Evolutionary conservation across 2,797 vertebrate genomes (phyloP).

Genomic region (Poeciliopsis turneri): DNA sequence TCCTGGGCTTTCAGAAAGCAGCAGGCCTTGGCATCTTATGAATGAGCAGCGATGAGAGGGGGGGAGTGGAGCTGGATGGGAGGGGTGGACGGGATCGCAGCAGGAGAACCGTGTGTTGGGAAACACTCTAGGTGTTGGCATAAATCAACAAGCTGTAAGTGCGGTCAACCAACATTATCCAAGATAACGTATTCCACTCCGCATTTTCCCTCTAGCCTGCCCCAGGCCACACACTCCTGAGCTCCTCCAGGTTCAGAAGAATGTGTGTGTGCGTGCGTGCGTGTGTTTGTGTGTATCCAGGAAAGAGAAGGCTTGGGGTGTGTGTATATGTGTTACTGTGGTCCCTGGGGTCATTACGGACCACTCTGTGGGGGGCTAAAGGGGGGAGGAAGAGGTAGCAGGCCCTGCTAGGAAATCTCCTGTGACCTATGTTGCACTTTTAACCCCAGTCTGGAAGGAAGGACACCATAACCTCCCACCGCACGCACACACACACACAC

Average conservation of each 20-base stretch:
- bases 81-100: constrained; percentile 49
- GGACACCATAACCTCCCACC: constrained; percentile 4
- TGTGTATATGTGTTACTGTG: constrained; percentile 46
- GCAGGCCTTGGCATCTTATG: constrained; percentile 92
- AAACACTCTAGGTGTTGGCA: constrained; percentile 29
- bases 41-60: constrained; percentile 86
- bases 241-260: constrained; percentile 67
- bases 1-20: constrained; percentile 95
- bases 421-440: constrained; percentile 74
- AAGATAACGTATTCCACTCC: constrained; percentile 75
- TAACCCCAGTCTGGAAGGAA: constrained; percentile 60
- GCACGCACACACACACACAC: too few species aligned
- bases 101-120: constrained; percentile 28
- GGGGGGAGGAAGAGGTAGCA: constrained; percentile 28
- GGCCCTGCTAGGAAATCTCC: constrained; percentile 45
- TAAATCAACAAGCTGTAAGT: constrained; percentile 78
- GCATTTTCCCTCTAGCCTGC: constrained; percentile 69
- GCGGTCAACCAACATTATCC: constrained; percentile 70
- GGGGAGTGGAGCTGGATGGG: constrained; percentile 53
- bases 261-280: neutral
- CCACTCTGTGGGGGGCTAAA: constrained; percentile 21
- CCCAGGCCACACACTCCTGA: constrained; percentile 64
- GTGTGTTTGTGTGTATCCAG: constrained; percentile 21
- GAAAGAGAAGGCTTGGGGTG: constrained; percentile 3
- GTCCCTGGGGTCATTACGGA: constrained; percentile 71